Evolutionary conservation across 2,113 vertebrate species (phyloP).

Genomic region (Solenodon paradoxus): DNA sequence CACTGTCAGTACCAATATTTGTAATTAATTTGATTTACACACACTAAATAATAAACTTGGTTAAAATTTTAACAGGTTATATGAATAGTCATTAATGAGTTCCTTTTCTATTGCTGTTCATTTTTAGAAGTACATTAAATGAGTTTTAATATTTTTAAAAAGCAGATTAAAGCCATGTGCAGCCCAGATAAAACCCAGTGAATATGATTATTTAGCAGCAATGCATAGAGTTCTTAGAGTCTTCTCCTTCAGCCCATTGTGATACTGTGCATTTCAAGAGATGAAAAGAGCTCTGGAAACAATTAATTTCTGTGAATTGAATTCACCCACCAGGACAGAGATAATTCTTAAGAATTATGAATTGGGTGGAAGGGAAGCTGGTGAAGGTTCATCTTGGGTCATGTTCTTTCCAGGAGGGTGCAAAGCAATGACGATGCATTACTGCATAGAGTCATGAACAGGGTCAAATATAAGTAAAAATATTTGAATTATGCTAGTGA

Average conservation of each 20-base stretch:
- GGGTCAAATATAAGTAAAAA: not conserved
- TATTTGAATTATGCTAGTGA: not conserved
- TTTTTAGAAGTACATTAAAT: constrained; percentile 77
- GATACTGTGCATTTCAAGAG: constrained; percentile 63
- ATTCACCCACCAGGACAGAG: constrained; percentile 83
- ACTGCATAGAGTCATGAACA: not conserved
- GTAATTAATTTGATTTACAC: constrained; percentile 82
- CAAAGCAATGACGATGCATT: not conserved
- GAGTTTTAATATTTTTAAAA: constrained; percentile 77
- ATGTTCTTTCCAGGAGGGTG: not conserved
- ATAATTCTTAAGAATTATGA: constrained; percentile 38
- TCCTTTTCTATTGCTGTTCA: constrained; percentile 71
- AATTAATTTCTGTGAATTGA: constrained; percentile 87
- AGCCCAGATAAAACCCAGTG: constrained; percentile 72
- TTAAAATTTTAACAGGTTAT: constrained; percentile 73
- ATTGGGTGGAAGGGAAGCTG: not conserved
- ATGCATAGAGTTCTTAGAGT: constrained; percentile 66
- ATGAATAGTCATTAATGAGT: constrained; percentile 68
- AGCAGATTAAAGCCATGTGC: constrained; percentile 76
- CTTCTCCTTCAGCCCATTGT: constrained; percentile 59
- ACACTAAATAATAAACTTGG: constrained; percentile 77
- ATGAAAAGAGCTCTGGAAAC: constrained; percentile 80
- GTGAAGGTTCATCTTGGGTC: not conserved
- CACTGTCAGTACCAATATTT: constrained; percentile 78
- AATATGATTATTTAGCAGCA: constrained; percentile 76